phyloP scores from a whole-genome alignment of 2,797 vertebrate genomes.

The Rhinichthys osculus region DNA sequence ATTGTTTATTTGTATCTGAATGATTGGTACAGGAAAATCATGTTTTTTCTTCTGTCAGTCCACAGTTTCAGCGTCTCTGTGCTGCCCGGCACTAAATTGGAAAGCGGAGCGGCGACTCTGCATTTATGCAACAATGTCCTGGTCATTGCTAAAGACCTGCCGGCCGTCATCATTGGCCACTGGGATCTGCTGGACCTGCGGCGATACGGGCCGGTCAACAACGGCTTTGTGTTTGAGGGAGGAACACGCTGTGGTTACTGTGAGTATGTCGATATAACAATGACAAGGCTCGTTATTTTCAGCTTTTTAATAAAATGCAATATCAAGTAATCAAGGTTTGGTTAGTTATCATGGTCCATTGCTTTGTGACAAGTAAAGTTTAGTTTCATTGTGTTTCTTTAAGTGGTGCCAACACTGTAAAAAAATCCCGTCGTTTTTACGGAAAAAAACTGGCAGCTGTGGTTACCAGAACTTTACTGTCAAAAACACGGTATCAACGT shows the following conservation, averaged over 20 bases:
- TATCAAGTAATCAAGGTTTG: background rate
- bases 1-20: background rate
- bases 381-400: no score
- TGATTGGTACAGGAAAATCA: background rate
- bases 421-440: no score
- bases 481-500: no score
- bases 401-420: no score
- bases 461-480: no score
- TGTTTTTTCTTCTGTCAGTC: slow-evolving; percentile 71
- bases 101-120: slow-evolving; percentile 90
- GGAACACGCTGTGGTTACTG: slow-evolving; percentile 96
- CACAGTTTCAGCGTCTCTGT: slow-evolving; percentile 89
- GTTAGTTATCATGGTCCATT: background rate
- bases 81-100: slow-evolving; percentile 92
- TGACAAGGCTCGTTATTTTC: background rate
- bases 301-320: background rate
- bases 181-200: slow-evolving; percentile 95
- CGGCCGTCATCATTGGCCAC: slow-evolving; percentile 86
- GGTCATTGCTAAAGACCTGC: slow-evolving; percentile 86
- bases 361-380: no score
- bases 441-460: no score
- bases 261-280: slow-evolving; percentile 72
- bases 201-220: slow-evolving; percentile 91
- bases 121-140: slow-evolving; percentile 94
- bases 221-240: slow-evolving; percentile 96